Evolutionary conservation across 2,797 vertebrate species (phyloP).

Genomic region (Mormyrus proboscirostris): DNA sequence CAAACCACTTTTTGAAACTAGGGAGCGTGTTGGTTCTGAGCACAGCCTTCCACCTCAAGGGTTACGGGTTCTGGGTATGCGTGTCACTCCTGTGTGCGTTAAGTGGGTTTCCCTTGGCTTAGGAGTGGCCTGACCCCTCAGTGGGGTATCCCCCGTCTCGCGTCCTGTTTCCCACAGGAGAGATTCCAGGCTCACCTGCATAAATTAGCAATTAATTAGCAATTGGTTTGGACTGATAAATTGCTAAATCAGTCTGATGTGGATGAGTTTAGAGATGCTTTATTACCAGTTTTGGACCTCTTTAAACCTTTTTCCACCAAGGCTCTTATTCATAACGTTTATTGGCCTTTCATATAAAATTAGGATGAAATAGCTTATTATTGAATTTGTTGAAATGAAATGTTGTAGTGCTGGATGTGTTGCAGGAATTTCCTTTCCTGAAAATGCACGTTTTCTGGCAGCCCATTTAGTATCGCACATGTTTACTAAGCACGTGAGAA

Average conservation of each 20-base stretch:
- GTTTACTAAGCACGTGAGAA: slow-evolving; percentile 8
- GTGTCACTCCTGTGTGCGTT: background rate
- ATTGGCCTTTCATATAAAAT: background rate
- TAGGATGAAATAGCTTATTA: background rate
- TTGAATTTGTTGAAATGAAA: background rate
- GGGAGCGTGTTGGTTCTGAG: background rate
- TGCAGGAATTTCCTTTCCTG: background rate
- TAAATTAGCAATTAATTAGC: background rate
- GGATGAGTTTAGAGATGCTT: background rate
- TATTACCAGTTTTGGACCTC: background rate
- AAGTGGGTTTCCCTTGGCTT: background rate
- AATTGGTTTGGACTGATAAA: background rate
- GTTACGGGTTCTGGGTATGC: background rate
- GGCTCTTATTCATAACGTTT: background rate
- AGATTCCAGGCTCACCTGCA: background rate
- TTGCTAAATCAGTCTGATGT: background rate
- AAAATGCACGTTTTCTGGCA: background rate
- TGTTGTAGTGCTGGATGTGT: background rate
- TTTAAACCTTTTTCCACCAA: background rate
- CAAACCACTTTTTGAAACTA: background rate
- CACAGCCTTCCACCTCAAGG: background rate
- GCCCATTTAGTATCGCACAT: background rate
- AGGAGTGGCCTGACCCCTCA: background rate
- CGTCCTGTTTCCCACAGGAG: background rate
- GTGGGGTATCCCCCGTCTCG: background rate